Base-by-base conservation (phyloP, 2,888 invertebrate genomes). In the Agelastica alni region DNA sequence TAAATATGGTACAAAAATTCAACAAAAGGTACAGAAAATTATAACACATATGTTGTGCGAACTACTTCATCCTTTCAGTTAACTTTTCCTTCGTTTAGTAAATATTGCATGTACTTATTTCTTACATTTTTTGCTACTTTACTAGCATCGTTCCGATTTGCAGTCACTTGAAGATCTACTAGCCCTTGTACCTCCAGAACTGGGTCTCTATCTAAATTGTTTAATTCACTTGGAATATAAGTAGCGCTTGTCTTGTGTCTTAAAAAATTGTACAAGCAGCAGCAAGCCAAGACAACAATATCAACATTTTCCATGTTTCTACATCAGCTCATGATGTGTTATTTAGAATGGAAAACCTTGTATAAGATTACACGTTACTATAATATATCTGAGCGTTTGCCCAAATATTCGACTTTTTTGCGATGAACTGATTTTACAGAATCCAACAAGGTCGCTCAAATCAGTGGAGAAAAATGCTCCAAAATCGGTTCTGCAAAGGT, bases 41-140 rank as follows among this genome's bases (percentile, higher is more conserved):
- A n/a, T 30, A n/a, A 3, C n/a, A 30, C n/a, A 30, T 30, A 30
- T 30, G 30, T 22, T 22, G 7, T 22, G 22, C 22, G 22, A 22
- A 22, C 22, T 22, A 22, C 22, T 22, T 22, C 22, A 22, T 22
- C 22, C 7, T 22, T 4, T 7, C 22, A 22, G 22, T 22, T 4
- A 22, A 22, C 22, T 22, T 22, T 22, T 22, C 22, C 22, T 22
- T 22, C 22, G 22, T 22, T 22, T 22, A 7, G 22, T 22, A 39
- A 39, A 39, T 39, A 39, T 16, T 39, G 39, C 39, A 39, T 20
- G n/a, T 39, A 39, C 18, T 39, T 39, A 39, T 39, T 39, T 6
- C 18, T 5, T 10, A 10, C 17, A 17, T 2, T 20, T 39, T 39
- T 39, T 16, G 16, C 39, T 17, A n/a, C 16, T 17, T 16, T 39